Conservation (phyloP, 2,113 vertebrate genomes). For the Odontesthes bonariensis region DNA sequence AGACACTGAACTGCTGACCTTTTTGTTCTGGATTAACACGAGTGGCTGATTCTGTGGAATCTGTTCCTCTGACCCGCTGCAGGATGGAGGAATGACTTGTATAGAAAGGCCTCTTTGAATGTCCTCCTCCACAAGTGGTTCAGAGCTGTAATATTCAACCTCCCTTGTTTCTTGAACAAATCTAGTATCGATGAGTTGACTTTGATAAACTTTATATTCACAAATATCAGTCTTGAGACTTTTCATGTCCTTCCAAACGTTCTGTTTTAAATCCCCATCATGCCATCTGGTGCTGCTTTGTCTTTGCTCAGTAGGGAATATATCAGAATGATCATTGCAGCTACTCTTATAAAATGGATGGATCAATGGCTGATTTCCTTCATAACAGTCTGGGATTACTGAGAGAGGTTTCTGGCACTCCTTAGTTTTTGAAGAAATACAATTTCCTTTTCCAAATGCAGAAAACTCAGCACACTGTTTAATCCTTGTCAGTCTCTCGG, state of each 20-base stretch:
- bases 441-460: slow-evolving; percentile 54
- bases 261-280: slow-evolving; percentile 23
- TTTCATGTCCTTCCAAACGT: slow-evolving; percentile 20
- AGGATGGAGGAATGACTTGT: slow-evolving; percentile 66
- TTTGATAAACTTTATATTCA: slow-evolving; percentile 57
- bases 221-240: slow-evolving; percentile 24
- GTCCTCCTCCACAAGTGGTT: slow-evolving; percentile 14
- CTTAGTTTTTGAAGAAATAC: slow-evolving; percentile 52
- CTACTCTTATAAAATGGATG: slow-evolving; percentile 57
- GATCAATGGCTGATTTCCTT: slow-evolving; percentile 2
- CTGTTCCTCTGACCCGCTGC: slow-evolving; percentile 64
- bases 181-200: slow-evolving; percentile 69
- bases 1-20: slow-evolving; percentile 13
- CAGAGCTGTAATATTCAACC: slow-evolving; percentile 31
- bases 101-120: slow-evolving; percentile 44
- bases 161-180: slow-evolving; percentile 73
- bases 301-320: slow-evolving; percentile 44
- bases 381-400: slow-evolving; percentile 42
- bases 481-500: slow-evolving; percentile 57
- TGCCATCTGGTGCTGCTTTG: slow-evolving; percentile 5
- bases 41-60: slow-evolving; percentile 35
- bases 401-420: slow-evolving; percentile 40
- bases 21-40: slow-evolving; percentile 7
- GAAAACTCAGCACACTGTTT: slow-evolving; percentile 34
- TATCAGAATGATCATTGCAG: slow-evolving; percentile 58